phyloP scores from a whole-genome alignment of 1,140 invertebrate genomes.

The Thalassaphorura encarpata region DNA sequence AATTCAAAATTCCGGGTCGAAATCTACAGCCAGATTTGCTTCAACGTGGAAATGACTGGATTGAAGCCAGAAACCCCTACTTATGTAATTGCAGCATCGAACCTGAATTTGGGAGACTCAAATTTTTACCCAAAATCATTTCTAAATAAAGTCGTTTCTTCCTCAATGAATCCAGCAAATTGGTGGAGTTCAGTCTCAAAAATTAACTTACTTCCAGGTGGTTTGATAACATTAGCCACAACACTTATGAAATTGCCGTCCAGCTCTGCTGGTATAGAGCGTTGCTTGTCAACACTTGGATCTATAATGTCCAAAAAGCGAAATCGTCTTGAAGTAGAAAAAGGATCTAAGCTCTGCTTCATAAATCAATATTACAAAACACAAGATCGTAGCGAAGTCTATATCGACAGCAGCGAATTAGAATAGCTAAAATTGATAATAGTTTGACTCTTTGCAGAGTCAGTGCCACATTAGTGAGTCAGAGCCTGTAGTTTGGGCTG shows the following conservation, averaged over 20 bases:
- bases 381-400: not conserved
- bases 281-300: constrained; percentile 11
- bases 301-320: constrained; percentile 2
- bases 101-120: not conserved
- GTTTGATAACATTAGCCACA: not conserved
- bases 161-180: not conserved
- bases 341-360: constrained; percentile 9
- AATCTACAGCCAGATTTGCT: not conserved
- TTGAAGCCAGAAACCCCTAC: not conserved
- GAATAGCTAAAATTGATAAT: constrained; percentile 6
- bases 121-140: constrained; percentile 1
- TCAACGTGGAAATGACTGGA: not conserved
- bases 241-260: constrained; percentile 8
- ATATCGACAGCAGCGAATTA: not conserved
- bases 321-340: constrained; percentile 1
- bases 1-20: no score
- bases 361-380: constrained; percentile 7
- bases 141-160: not conserved
- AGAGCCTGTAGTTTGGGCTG: no score
- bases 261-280: constrained; percentile 10
- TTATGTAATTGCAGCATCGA: constrained; percentile 1
- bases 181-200: not conserved
- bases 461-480: no score
- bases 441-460: no score
- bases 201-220: not conserved